phyloP scores from a whole-genome alignment of 2,888 invertebrate species.

The Monoplex corrugatus region DNA sequence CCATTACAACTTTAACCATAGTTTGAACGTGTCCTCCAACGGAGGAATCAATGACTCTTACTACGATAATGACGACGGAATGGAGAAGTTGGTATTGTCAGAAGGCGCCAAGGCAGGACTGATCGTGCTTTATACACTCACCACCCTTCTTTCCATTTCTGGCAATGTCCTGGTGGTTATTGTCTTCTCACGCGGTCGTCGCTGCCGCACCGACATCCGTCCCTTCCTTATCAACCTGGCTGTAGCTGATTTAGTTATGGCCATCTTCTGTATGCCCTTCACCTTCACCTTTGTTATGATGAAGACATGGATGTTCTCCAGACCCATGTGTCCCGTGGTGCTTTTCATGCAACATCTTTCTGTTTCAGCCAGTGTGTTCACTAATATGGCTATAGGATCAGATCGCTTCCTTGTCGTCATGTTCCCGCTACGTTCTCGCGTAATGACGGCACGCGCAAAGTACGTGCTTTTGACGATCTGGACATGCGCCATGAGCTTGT shows the following conservation, averaged over 20 bases:
- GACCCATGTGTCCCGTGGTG: conserved; percentile 83
- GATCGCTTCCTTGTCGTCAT: conserved; percentile 81
- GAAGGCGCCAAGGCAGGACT: conserved; percentile 62
- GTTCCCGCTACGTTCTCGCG: conserved; percentile 80
- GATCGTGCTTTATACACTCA: conserved; percentile 82
- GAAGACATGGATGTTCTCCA: conserved; percentile 83
- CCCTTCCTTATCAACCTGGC: conserved; percentile 91
- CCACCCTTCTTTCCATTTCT: conserved; percentile 82
- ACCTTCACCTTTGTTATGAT: conserved; percentile 85
- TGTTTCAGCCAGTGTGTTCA: conserved; percentile 82
- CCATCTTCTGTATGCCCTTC: conserved; percentile 94
- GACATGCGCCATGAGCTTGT: conserved; percentile 80
- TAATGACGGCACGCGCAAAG: conserved; percentile 80
- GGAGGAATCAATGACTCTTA: background rate
- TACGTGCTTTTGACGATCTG: conserved; percentile 82
- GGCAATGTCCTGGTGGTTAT: conserved; percentile 83
- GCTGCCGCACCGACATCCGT: conserved; percentile 78
- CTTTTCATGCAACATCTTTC: conserved; percentile 83
- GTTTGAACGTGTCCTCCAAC: background rate
- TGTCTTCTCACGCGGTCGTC: conserved; percentile 81
- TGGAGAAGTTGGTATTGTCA: conserved; percentile 51
- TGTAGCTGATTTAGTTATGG: conserved; percentile 94
- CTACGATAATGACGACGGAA: background rate
- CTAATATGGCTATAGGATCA: conserved; percentile 83
- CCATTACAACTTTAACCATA: background rate